Conservation (phyloP, 1,140 invertebrate genomes). For the Drosophila asahinai region DNA sequence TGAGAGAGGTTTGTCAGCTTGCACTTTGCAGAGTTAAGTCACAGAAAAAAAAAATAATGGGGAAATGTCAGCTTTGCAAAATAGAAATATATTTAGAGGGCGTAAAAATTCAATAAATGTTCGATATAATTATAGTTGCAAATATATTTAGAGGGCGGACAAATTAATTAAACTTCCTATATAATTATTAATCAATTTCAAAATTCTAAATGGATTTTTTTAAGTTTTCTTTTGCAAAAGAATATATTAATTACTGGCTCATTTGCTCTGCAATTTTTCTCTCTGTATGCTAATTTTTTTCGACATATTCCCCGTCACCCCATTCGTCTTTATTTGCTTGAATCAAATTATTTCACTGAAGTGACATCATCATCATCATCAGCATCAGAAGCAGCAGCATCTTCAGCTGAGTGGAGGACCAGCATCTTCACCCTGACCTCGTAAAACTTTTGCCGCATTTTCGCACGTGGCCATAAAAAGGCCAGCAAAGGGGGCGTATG, state of each 20-base stretch:
- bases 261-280: not conserved
- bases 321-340: slow-evolving; percentile 33
- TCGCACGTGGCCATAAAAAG: slow-evolving; percentile 66
- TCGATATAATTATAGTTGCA: too few relatives aligned
- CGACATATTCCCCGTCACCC: slow-evolving; percentile 1
- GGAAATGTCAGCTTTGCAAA: not conserved
- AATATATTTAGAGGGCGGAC: too few relatives aligned
- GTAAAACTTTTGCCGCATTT: slow-evolving; percentile 68
- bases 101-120: too few relatives aligned
- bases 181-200: too few relatives aligned
- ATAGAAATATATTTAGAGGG: not conserved
- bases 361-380: slow-evolving; percentile 62
- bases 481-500: slow-evolving; percentile 3
- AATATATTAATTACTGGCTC: not conserved
- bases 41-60: not conserved
- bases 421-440: slow-evolving; percentile 70
- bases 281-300: slow-evolving; percentile 35
- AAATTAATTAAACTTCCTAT: too few relatives aligned
- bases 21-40: slow-evolving; percentile 6
- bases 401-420: slow-evolving; percentile 26
- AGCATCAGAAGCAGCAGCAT: slow-evolving; percentile 12
- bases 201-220: too few relatives aligned
- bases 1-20: slow-evolving; percentile 26
- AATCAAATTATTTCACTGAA: slow-evolving; percentile 58
- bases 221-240: not conserved